Base-by-base conservation (phyloP, 1,140 invertebrate species). In the Protaetia brevitarsis region DNA sequence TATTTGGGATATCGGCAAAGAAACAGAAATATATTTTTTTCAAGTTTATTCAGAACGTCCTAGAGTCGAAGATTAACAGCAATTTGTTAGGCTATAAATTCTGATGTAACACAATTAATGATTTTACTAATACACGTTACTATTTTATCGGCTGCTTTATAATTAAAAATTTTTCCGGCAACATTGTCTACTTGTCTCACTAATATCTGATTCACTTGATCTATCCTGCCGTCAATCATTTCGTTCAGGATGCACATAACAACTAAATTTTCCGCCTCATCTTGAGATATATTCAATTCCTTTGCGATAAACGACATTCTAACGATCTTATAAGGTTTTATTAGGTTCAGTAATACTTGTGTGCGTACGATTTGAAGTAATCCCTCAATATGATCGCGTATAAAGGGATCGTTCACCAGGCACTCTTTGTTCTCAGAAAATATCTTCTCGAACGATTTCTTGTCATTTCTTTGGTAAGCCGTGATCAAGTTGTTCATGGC, bases 321-420 rank as follows among this genome's bases (percentile, higher is more conserved):
- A 73, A 99, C 97, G 71, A 94, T 88, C 34, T 94, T 98, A 78
- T 99, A 99, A 2, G 97, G 97, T 72, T 94, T 94, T 66, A 99
- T 98, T 34, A 99, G 81, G 78, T 96, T 96, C 37, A 99, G 95
- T 19, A 99, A 82, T 60, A 98, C 95, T 80, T 91, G 96, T 19
- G 95, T 98, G 66, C 97, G 84, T 70, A 99, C 98, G 80, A 98
- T 98, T 57, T 93, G 85, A 30, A 99, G 80, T 34, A 99, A 82
- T 83, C 98, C 96, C 85, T 98, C 96, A 75, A 99, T 98, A 75
- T 99, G 96, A 80, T 99, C 97, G 72, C 95, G 84, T 72, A 99
- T 99, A 78, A 99, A 99, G 2, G 94, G 95, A 83, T 99, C 97
- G 73, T 94, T 93, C 96, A 99, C 98, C 60, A 99, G 97, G 74